Base-by-base conservation (phyloP, 2,888 invertebrate species). In the Lucinisca nassula region DNA sequence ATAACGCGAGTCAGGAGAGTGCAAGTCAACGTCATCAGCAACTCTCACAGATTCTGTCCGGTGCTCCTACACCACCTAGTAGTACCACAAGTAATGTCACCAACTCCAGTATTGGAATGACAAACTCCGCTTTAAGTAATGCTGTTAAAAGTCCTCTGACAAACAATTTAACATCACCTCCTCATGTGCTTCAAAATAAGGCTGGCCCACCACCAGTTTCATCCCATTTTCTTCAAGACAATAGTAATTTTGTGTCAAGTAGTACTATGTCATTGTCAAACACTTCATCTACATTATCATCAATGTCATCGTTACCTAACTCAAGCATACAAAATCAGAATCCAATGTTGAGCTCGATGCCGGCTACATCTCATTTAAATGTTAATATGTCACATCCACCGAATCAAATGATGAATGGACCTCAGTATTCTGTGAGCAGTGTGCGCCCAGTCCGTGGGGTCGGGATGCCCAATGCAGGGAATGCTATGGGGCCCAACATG, bases 351-450 rank as follows among this genome's bases (percentile, higher is more conserved):
- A 84, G 81, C 74, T 80, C 85, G 27, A 87, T 85, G 83, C 35
- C 67, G 24, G 82, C 86, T 38, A 79, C 82, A 35, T 83, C 85
- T 72, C 84, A 78, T 4, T 78, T 85, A 37, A 84, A 84, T 80
- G 87, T 85, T 72, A 90, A 90, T 78, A 84, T 78, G 75, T 72
- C 88, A 79, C 90, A 90, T 49, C 94, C 92, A 81, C 91, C 87
- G 55, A 93, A 93, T 91, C 94, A 92, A 80, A 92, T 94, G 91
- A 92, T 96, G 90, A 96, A 96, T 93, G 96, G 96, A 87, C 96
- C 95, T 77, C 94, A 93, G 79, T 92, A 93, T 86, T 92, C 93
- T 89, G 88, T 90, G 70, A 91, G 92, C 86, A 92, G 92, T 91
- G 85, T 92, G 85, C 89, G 76, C 73, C 91, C 49, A 86, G 89